Conservation (phyloP, 2,113 vertebrate genomes). For the Ictidomys tridecemlineatus region DNA sequence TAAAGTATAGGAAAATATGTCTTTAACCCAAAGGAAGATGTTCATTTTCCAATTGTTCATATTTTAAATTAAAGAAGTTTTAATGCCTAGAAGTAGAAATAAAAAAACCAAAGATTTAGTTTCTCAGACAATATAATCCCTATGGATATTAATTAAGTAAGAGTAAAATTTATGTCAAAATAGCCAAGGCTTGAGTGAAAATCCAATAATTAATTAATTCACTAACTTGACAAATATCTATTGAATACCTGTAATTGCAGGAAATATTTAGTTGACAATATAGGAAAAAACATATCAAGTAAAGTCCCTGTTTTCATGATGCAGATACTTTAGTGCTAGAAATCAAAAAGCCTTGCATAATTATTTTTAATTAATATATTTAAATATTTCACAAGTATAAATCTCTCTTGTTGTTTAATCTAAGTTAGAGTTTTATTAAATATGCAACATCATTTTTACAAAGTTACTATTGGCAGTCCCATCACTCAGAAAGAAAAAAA, state of each 20-base stretch:
- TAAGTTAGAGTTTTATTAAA: conserved; percentile 1
- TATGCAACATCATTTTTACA: background rate
- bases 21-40: background rate
- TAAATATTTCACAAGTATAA: conserved; percentile 25
- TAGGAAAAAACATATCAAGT: background rate
- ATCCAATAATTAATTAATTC: background rate
- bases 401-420: background rate
- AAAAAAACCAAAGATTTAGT: background rate
- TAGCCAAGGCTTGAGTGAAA: background rate
- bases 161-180: conserved; percentile 34
- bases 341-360: background rate
- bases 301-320: background rate
- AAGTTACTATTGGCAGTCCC: background rate
- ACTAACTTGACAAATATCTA: background rate
- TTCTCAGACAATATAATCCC: background rate
- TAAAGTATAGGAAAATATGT: background rate
- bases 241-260: background rate
- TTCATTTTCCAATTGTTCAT: background rate
- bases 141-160: background rate
- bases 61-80: background rate
- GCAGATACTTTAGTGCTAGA: background rate
- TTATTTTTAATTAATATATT: background rate
- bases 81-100: background rate
- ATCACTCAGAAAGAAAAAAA: background rate
- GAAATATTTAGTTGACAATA: background rate